Conservation (phyloP, 2,797 vertebrate species). For the Pseudochirops corinnae region DNA sequence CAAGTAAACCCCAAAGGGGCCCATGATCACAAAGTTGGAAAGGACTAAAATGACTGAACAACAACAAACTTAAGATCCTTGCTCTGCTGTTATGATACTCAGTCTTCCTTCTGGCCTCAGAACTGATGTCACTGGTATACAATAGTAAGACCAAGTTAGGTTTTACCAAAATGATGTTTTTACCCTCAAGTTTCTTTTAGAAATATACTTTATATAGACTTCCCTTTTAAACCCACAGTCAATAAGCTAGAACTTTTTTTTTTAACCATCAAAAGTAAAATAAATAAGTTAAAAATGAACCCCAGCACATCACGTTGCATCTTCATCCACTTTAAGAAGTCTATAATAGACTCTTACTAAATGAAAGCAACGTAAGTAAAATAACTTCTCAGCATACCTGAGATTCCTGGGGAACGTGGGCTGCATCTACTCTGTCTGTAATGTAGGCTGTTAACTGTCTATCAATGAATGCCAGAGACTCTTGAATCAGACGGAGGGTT, state of each 20-base stretch:
- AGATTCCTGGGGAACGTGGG: conserved; percentile 96
- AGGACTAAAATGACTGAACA: neutral
- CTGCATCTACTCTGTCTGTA: conserved; percentile 93
- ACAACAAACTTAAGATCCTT: neutral
- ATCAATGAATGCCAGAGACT: conserved; percentile 91
- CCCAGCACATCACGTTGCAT: neutral
- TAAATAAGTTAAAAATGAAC: conserved; percentile 27
- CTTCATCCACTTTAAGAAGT: conserved; percentile 7
- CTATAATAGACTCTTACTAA: neutral
- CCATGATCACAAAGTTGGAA: neutral
- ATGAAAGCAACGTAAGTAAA: conserved; percentile 52
- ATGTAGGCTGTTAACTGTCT: conserved; percentile 92
- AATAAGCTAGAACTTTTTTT: neutral
- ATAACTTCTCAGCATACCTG: conserved; percentile 87
- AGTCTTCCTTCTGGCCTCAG: neutral
- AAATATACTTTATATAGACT: neutral
- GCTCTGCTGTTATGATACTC: neutral
- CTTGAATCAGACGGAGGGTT: conserved; percentile 92
- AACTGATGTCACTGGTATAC: neutral
- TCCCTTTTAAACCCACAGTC: conserved; percentile 3
- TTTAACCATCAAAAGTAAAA: neutral
- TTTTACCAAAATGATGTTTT: neutral
- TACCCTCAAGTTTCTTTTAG: neutral
- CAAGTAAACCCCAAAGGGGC: neutral
- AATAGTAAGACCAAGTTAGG: neutral